Evolutionary conservation across 2,888 invertebrate genomes (phyloP), one percentile per base, ranked within the genome.

Genomic region (Xylocampa areola): DNA sequence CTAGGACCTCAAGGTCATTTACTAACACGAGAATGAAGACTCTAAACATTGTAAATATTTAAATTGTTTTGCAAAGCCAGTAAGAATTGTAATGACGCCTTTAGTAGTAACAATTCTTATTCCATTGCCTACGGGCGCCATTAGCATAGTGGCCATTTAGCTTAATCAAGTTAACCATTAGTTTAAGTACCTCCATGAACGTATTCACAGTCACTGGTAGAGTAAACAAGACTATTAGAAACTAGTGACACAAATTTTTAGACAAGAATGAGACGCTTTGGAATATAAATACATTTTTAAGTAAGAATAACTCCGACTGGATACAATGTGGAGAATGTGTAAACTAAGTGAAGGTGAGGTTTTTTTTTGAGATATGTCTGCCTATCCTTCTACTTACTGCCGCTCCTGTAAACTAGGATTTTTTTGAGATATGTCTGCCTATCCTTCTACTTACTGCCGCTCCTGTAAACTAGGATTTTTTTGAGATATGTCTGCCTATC

Each of bases 101-200:
- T 57, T 49, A 57, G 29, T 33, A 23, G 21, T 6, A 47, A 54
- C 32, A 43, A 43, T 49, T 30, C 25, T 19, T 63, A 39, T 11
- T 35, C 14, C 1, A 55, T 55, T 44, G 14, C 21, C 23, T 33
- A 17, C 5, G 5, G 14, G 6, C n/a, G 5, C 2, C 33, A 44
- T 60, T 61, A 45, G 29, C 32, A 32, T 30, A 54, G 54, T 62
- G 35, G n/a, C 5, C 44, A 62, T 36, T 61, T 16, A 17, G 10
- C 45, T 36, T 30, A 62, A 54, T 54, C 54, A 61, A 37, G 36
- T 37, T 23, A 37, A 32, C 55, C 27, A 23, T 54, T 47, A 62
- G 17, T 33, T 51, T 23, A 33, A 61, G 29, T 40, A 40, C 23
- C 14, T 43, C 43, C 29, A 30, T 40, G 33, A 39, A 10, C n/a